A percentile compares a stretch with the other conserved stretches of the same genome.
Conservation (phyloP, 2,888 invertebrate species). For the Theretra japonica region DNA sequence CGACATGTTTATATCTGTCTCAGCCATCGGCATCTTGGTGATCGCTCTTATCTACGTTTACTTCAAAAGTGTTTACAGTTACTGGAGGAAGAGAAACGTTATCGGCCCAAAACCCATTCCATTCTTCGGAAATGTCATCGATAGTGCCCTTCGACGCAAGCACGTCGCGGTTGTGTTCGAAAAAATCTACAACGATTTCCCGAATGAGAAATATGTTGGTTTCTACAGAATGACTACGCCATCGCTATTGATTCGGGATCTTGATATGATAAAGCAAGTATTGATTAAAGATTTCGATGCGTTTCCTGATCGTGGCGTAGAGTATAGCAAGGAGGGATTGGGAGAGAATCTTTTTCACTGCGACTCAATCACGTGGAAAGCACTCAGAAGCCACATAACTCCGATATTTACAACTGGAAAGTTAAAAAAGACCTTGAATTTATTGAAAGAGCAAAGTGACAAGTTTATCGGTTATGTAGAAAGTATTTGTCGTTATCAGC, state of each 20-base stretch:
- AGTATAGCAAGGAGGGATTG: slow-evolving; percentile 48
- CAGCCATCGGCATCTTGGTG: slow-evolving; percentile 36
- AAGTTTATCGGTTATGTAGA: slow-evolving; percentile 4
- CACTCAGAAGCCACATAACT: slow-evolving; percentile 49
- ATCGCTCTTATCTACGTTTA: slow-evolving; percentile 37
- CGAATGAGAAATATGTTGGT: slow-evolving; percentile 49
- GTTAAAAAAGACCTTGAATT: slow-evolving; percentile 52
- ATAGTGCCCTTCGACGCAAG: slow-evolving; percentile 37
- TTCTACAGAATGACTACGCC: slow-evolving; percentile 47
- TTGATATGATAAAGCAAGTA: slow-evolving; percentile 53
- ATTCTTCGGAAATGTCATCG: slow-evolving; percentile 47
- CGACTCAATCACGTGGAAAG: slow-evolving; percentile 51
- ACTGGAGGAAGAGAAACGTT: slow-evolving; percentile 44
- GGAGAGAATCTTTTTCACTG: slow-evolving; percentile 53
- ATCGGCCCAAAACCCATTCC: slow-evolving; percentile 42
- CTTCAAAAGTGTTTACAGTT: slow-evolving; percentile 40
- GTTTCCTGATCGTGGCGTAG: slow-evolving; percentile 52
- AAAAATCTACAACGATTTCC: slow-evolving; percentile 43
- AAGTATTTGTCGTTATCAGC: not conserved
- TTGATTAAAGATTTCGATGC: slow-evolving; percentile 54
- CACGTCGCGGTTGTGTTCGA: slow-evolving; percentile 38
- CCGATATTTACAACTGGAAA: slow-evolving; percentile 56
- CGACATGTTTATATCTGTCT: not conserved
- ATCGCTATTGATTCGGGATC: slow-evolving; percentile 49
- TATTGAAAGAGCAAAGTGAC: not conserved